Base-by-base conservation (phyloP, 2,113 vertebrate genomes). In the Gymnocephalus cernua region DNA sequence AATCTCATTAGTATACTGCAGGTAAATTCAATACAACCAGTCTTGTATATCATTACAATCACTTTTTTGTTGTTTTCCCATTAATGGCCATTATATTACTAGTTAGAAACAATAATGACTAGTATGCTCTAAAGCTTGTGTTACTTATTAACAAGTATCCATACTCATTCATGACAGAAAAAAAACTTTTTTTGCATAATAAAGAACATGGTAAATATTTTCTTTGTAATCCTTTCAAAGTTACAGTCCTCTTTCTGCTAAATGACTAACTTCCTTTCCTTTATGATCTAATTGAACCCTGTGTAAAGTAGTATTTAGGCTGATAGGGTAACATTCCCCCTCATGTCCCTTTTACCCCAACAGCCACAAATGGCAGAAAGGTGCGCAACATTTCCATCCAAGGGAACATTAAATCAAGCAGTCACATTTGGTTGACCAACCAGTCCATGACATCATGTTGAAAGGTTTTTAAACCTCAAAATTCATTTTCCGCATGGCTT, bases 371-470 rank as follows among this genome's bases (percentile, higher is more conserved):
- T 61, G 65, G 61, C 62, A 78, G 74, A 84, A 59, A 72, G 41
- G 45, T 89, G 81, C 79, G 74, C 80, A 86, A 85, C 48, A 45
- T 75, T 79, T 82, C 78, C 79, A 64, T 69, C 69, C 27, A 53
- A 85, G 73, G 76, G 72, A 85, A 77, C 76, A 72, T 68, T 63
- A 76, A 78, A 80, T 86, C 77, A 77, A 80, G 77, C 82, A 78
- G 84, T 88, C 81, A 44, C 70, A 85, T 86, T 86, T 82, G 87
- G 88, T 82, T 88, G 57, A 83, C 15, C 56, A 91, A 82, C 80
- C 86, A 82, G 74, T 92, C 90, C 69, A 69, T 91, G 92, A 94
- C 93, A 94, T 94, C 93, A 91, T 87, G 74, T 87, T 81, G 59
- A 63, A 74, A 87, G 74, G 74, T 80, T 77, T 81, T 68, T 7